Conservation (phyloP, 2,113 vertebrate genomes). For the Ifrita kowaldi region DNA sequence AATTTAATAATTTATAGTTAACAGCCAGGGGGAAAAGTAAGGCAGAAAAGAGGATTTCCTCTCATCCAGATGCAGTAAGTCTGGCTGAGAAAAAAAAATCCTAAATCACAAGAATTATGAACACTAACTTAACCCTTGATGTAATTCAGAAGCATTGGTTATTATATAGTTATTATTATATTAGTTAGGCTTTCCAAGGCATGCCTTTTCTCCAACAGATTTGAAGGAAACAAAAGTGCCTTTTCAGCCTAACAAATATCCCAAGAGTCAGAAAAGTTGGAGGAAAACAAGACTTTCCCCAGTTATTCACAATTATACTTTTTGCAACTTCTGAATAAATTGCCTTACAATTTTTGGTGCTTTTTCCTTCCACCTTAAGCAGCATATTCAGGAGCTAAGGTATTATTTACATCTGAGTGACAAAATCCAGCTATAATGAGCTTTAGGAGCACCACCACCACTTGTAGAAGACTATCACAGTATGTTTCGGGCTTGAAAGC, state of each 20-base stretch:
- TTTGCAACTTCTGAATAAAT: not conserved
- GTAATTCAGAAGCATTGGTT: not conserved
- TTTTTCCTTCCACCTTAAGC: not conserved
- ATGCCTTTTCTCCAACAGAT: not conserved
- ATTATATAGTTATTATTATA: too few relatives aligned
- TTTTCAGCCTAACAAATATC: not conserved
- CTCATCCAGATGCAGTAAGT: not conserved
- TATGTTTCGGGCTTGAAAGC: not conserved
- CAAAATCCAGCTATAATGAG: not conserved
- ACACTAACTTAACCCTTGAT: not conserved
- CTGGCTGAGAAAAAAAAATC: not conserved
- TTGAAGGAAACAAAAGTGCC: not conserved
- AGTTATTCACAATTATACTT: not conserved
- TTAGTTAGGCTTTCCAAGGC: not conserved
- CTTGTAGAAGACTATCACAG: not conserved
- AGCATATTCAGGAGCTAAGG: not conserved
- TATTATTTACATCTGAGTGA: not conserved
- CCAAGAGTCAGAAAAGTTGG: not conserved
- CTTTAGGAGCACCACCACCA: not conserved
- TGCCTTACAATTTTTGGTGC: fast-evolving
- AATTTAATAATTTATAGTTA: not conserved
- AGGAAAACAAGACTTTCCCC: not conserved
- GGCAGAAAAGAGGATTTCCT: not conserved
- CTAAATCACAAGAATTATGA: not conserved
- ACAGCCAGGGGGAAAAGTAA: not conserved